phyloP scores from a whole-genome alignment of 2,888 invertebrate species.

The Dasypogon diadema region DNA sequence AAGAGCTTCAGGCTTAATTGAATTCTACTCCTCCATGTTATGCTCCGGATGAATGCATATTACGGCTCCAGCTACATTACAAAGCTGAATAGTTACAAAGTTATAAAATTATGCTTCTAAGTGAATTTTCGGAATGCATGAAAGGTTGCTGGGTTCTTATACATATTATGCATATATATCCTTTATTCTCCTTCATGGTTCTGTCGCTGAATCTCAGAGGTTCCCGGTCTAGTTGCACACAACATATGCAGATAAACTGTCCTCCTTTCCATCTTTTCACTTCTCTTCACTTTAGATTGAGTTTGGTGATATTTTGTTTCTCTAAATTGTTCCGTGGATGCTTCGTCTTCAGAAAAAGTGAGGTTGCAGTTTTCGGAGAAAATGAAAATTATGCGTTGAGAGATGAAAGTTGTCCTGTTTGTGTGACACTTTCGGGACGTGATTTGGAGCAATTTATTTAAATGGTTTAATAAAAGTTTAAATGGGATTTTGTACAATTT shows the following conservation, averaged over 20 bases:
- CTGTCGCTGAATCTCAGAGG: not conserved
- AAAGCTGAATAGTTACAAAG: constrained; percentile 26
- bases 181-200: constrained; percentile 19
- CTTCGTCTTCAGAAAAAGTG: too few relatives aligned
- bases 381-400: too few relatives aligned
- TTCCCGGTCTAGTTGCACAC: not conserved
- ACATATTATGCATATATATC: too few relatives aligned
- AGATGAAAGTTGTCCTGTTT: too few relatives aligned
- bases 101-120: constrained; percentile 42
- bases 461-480: too few relatives aligned
- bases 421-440: too few relatives aligned
- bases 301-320: constrained; percentile 8
- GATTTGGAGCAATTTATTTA: too few relatives aligned
- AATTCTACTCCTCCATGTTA: constrained; percentile 16
- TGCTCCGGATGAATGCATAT: constrained; percentile 25
- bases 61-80: constrained; percentile 5
- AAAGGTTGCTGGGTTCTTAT: constrained; percentile 31
- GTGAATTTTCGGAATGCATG: constrained; percentile 29
- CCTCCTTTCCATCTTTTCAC: not conserved
- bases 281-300: constrained; percentile 3
- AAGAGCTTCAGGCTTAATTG: constrained; percentile 25
- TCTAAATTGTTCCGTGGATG: not conserved
- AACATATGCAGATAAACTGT: not conserved
- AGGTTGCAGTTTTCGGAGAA: too few relatives aligned
- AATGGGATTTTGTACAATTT: too few relatives aligned